A percentile compares a stretch with the other conserved stretches of the same genome.
Evolutionary conservation across 2,888 invertebrate species (phyloP).

Genomic region (Capitulum mitella): DNA sequence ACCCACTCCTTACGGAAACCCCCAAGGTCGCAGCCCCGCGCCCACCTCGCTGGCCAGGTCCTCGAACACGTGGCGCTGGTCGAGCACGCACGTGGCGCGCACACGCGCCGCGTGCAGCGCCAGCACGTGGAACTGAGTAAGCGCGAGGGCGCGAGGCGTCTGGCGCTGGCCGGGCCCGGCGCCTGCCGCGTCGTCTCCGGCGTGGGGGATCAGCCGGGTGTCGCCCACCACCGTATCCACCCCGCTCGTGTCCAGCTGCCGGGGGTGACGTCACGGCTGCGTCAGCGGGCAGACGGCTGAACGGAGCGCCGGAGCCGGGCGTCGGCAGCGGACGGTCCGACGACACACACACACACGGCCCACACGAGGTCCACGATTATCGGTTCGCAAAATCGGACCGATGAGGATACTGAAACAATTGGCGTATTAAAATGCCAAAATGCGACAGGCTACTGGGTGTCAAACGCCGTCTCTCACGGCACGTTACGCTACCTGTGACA

Average conservation of each 20-base stretch:
- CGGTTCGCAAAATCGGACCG: no score
- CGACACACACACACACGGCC: no score
- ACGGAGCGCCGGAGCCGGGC: neutral
- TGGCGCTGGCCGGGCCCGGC: neutral
- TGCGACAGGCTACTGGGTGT: no score
- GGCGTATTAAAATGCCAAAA: no score
- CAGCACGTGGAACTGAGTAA: slow-evolving; percentile 85
- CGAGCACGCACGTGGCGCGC: slow-evolving; percentile 74
- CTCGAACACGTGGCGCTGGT: slow-evolving; percentile 76
- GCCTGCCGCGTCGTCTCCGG: neutral
- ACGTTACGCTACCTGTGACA: no score
- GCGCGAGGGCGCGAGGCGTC: slow-evolving; percentile 42
- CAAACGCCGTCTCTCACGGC: no score
- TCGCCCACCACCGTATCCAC: neutral
- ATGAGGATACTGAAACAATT: no score
- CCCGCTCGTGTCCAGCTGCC: neutral
- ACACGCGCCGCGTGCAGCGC: slow-evolving; percentile 74
- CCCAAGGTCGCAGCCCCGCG: no score
- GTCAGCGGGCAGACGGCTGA: neutral
- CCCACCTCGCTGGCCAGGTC: slow-evolving; percentile 54
- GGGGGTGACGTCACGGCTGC: no score
- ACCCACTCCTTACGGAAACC: neutral
- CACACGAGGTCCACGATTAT: no score
- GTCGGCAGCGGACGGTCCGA: no score
- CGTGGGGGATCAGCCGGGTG: neutral